Percentiles rank a stretch among this genome's conserved stretches.
These are phyloP conservation scores for Odontomachus brunneus DNA, from an alignment of 1,140 invertebrate species.

Conservation along the genomic window DNA sequence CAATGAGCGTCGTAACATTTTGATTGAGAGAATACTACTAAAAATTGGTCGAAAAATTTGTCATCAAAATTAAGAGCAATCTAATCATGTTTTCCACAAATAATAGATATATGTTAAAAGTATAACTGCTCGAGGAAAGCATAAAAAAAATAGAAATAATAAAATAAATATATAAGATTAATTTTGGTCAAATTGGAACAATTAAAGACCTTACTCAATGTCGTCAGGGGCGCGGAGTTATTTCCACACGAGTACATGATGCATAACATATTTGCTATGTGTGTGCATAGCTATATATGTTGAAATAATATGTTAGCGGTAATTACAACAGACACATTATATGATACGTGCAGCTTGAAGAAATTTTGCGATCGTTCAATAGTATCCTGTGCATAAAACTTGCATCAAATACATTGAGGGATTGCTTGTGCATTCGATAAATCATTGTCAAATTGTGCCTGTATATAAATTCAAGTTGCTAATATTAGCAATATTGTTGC, in stretches of 20 bases:
- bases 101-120: neutral
- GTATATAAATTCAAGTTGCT: no score
- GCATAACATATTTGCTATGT: neutral
- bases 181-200: neutral
- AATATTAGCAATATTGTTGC: no score
- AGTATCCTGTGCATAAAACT: constrained; percentile 4
- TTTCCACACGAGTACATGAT: neutral
- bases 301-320: neutral
- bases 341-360: no score
- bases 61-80: neutral
- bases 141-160: no score
- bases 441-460: no score
- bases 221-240: neutral
- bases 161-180: no score
- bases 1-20: neutral
- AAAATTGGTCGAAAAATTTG: neutral
- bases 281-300: neutral
- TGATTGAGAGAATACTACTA: neutral
- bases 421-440: constrained; percentile 5
- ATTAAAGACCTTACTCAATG: neutral
- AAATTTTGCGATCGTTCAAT: neutral
- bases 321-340: neutral
- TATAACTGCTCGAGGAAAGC: no score
- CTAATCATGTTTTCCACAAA: neutral
- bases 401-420: constrained; percentile 31